Evolutionary conservation across 2,113 vertebrate species (phyloP).

Genomic region (Stigmatopora nigra): DNA sequence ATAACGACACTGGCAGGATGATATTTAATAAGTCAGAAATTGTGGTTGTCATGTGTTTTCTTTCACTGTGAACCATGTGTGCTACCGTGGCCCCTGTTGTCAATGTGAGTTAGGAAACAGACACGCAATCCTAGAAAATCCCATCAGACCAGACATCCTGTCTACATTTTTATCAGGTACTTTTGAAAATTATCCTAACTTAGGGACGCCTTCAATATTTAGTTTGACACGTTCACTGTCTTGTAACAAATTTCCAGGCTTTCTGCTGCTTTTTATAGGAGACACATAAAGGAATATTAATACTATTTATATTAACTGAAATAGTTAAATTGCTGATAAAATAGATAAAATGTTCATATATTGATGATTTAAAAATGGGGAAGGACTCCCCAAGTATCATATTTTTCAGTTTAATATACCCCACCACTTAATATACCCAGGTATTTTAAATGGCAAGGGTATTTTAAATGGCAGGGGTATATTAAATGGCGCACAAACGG

Average conservation of each 20-base stretch:
- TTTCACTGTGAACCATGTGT: conserved; percentile 36
- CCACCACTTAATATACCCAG: no score
- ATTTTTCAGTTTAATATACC: no score
- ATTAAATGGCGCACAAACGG: no score
- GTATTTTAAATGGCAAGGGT: no score
- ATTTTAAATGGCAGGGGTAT: no score
- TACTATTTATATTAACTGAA: no score
- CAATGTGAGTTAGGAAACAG: conserved; percentile 38
- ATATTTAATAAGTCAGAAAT: conserved; percentile 41
- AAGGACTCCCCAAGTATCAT: no score
- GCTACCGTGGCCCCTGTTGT: conserved; percentile 22
- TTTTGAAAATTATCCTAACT: not conserved
- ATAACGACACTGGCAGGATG: conserved; percentile 39
- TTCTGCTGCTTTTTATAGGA: not conserved
- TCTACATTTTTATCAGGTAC: conserved; percentile 1
- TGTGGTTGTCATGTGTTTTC: conserved; percentile 39
- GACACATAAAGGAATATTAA: not conserved
- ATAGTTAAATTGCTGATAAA: no score
- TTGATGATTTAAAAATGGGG: no score
- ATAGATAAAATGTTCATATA: no score
- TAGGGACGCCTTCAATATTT: not conserved
- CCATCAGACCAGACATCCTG: conserved; percentile 12
- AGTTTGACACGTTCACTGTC: not conserved
- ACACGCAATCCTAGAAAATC: conserved; percentile 37
- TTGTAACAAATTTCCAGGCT: not conserved